Conservation (phyloP, 2,888 invertebrate genomes). For the Beris morrisii region DNA sequence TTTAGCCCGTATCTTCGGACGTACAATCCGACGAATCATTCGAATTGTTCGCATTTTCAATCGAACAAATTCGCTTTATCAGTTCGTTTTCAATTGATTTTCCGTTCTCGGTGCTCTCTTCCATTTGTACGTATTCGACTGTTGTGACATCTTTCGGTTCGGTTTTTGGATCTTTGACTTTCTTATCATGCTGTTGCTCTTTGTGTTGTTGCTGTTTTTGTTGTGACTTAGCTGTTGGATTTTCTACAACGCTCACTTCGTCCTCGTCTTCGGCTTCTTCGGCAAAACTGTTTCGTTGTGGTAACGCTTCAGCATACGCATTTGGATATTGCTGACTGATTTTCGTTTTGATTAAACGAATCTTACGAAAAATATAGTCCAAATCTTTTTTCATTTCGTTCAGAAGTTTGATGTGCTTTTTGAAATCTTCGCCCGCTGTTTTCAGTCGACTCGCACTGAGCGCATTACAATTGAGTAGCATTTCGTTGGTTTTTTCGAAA, state of each 20-base stretch:
- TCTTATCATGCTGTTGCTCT: slow-evolving; percentile 14
- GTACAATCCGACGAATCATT: slow-evolving; percentile 69
- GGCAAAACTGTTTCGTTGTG: slow-evolving; percentile 55
- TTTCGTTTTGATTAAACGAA: slow-evolving; percentile 80
- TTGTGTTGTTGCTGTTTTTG: slow-evolving; percentile 2
- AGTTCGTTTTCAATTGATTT: slow-evolving; percentile 53
- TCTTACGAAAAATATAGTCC: slow-evolving; percentile 91
- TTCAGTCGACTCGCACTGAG: slow-evolving; percentile 87
- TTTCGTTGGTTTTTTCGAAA: slow-evolving; percentile 99
- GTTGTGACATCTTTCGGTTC: slow-evolving; percentile 45
- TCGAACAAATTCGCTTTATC: slow-evolving; percentile 59
- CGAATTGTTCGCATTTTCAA: slow-evolving; percentile 65
- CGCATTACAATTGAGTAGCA: slow-evolving; percentile 95
- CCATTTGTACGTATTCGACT: slow-evolving; percentile 56
- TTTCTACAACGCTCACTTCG: slow-evolving; percentile 47
- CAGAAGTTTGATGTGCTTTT: slow-evolving; percentile 83
- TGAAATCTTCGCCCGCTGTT: slow-evolving; percentile 84
- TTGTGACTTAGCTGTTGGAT: slow-evolving; percentile 22
- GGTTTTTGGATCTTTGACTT: slow-evolving; percentile 39
- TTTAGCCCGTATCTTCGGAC: slow-evolving; percentile 60
- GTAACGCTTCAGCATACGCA: slow-evolving; percentile 65
- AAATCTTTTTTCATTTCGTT: slow-evolving; percentile 92
- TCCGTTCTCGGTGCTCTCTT: slow-evolving; percentile 55
- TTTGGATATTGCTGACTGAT: slow-evolving; percentile 71
- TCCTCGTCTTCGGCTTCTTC: slow-evolving; percentile 57